Percentiles rank a stretch among this genome's conserved stretches.
Evolutionary conservation across 2,888 invertebrate genomes (phyloP).

Genomic region (Xanthia togata): DNA sequence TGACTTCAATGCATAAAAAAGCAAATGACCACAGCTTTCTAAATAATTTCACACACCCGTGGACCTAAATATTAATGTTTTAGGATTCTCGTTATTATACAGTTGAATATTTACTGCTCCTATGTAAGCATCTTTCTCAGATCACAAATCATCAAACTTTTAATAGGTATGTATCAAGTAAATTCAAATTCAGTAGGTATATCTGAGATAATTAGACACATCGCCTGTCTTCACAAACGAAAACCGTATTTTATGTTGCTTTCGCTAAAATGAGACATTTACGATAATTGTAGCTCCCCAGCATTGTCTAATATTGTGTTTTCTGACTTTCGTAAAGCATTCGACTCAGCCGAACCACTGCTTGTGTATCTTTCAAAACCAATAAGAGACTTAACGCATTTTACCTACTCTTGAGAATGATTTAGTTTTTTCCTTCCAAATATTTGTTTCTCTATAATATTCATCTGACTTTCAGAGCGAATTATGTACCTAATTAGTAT

Average conservation of each 20-base stretch:
- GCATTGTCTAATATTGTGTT: slow-evolving; percentile 1
- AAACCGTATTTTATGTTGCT: slow-evolving; percentile 4
- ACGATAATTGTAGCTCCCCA: not conserved
- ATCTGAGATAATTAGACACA: not conserved
- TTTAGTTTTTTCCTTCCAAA: not conserved
- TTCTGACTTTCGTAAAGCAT: slow-evolving; percentile 36
- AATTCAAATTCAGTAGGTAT: not conserved
- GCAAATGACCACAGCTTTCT: slow-evolving; percentile 31
- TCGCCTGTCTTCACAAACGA: not conserved
- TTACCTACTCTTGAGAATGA: not conserved
- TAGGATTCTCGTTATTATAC: not conserved
- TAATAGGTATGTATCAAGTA: not conserved
- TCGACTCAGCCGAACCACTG: not conserved
- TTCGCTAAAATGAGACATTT: slow-evolving; percentile 24
- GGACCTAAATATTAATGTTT: slow-evolving; percentile 29
- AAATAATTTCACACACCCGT: slow-evolving; percentile 25
- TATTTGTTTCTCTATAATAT: not conserved
- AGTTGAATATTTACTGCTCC: not conserved
- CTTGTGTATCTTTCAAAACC: not conserved
- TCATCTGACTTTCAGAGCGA: not conserved
- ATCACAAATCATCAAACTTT: not conserved
- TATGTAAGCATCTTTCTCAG: not conserved
- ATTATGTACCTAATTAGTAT: too few species aligned
- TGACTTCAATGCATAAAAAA: slow-evolving; percentile 33
- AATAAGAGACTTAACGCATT: not conserved